These are phyloP conservation scores for Rhinogobius similis DNA, from an alignment of 2,113 vertebrate genomes.

Conservation along the genomic window DNA sequence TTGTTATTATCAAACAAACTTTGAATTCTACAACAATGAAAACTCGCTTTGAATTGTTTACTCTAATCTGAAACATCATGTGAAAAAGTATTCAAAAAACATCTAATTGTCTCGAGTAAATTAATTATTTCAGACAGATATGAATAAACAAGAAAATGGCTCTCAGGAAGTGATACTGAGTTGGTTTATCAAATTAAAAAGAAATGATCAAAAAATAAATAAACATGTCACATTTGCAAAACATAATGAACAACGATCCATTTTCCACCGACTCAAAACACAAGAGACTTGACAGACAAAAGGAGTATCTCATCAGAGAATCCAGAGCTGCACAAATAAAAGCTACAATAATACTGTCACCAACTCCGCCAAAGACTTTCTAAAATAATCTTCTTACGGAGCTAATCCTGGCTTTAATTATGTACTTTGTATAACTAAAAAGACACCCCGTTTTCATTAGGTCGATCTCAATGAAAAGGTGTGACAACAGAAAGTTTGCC, in stretches of 20 bases:
- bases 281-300: background rate
- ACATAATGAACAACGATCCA: background rate
- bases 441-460: constrained; percentile 1
- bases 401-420: constrained; percentile 1
- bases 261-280: background rate
- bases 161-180: background rate
- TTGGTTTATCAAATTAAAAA: background rate
- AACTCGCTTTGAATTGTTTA: background rate
- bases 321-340: constrained; percentile 1
- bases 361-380: background rate
- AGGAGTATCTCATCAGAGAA: constrained; percentile 1
- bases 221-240: background rate
- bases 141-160: background rate
- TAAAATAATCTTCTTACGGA: background rate
- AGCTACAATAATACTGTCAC: constrained; percentile 4
- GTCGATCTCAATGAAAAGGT: constrained; percentile 9
- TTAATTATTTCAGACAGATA: background rate
- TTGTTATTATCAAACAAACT: too few relatives aligned
- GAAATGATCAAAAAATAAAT: background rate
- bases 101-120: background rate
- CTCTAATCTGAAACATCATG: background rate
- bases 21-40: too few relatives aligned
- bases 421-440: constrained; percentile 10
- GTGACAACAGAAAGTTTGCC: constrained; percentile 3
- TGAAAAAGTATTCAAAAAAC: background rate